Percentiles rank a stretch among this genome's conserved stretches.
Conservation (phyloP, 2,888 invertebrate species). For the Folsomia candida region DNA sequence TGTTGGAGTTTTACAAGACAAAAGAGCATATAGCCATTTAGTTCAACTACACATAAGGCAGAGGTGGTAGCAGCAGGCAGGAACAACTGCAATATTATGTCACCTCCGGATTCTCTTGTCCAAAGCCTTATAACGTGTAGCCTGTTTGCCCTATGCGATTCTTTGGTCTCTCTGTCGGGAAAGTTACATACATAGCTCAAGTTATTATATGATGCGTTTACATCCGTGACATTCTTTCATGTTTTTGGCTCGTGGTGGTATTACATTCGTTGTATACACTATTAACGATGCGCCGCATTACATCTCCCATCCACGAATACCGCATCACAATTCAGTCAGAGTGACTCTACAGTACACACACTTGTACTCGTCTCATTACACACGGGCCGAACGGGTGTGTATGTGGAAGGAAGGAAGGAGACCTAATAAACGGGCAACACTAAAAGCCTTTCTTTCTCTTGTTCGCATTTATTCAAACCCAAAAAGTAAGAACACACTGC, state of each 20-base stretch:
- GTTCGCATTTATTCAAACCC: neutral
- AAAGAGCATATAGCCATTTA: neutral
- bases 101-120: neutral
- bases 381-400: no score
- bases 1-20: slow-evolving; percentile 1
- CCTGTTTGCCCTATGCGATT: neutral
- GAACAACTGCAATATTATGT: slow-evolving; percentile 11
- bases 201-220: neutral
- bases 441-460: slow-evolving; percentile 15
- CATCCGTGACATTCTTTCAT: neutral
- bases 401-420: neutral
- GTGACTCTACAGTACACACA: neutral
- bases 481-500: neutral
- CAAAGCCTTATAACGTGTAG: neutral
- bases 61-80: slow-evolving; percentile 4
- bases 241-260: neutral
- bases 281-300: neutral
- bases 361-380: neutral
- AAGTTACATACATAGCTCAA: neutral
- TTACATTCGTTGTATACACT: neutral
- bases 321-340: no score
- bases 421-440: slow-evolving; percentile 13
- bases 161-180: neutral
- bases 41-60: neutral
- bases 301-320: neutral